phyloP scores from a whole-genome alignment of 2,113 vertebrate genomes.

The Clupea harengus region DNA sequence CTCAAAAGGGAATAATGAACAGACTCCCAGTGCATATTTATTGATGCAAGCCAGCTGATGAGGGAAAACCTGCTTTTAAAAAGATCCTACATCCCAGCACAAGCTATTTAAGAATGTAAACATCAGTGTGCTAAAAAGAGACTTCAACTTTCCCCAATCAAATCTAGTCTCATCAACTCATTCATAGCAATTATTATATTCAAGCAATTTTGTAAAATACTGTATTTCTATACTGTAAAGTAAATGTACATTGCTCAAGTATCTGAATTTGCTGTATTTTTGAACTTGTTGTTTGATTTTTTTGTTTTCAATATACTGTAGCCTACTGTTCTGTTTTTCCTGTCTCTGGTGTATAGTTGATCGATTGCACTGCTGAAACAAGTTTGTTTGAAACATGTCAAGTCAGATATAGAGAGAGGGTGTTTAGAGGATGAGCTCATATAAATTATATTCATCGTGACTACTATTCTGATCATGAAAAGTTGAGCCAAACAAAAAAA shows the following conservation, averaged over 20 bases:
- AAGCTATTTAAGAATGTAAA: neutral
- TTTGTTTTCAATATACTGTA: neutral
- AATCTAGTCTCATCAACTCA: neutral
- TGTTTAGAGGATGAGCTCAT: neutral
- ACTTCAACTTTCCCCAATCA: neutral
- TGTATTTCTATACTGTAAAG: slow-evolving; percentile 14
- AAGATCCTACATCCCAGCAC: neutral
- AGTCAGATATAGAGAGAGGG: neutral
- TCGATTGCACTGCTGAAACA: neutral
- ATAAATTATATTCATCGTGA: neutral
- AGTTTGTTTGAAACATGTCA: neutral
- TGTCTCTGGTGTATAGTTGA: slow-evolving; percentile 2
- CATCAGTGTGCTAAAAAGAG: neutral
- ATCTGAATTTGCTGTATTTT: slow-evolving; percentile 6
- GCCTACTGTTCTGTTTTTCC: neutral
- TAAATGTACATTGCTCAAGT: neutral
- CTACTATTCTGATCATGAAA: neutral
- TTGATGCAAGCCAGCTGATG: neutral
- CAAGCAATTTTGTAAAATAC: slow-evolving; percentile 6
- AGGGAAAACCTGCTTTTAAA: neutral
- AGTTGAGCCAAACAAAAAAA: neutral
- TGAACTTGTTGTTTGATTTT: neutral
- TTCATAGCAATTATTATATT: neutral
- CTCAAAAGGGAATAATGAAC: neutral
- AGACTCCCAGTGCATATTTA: neutral